Evolutionary conservation across 2,797 vertebrate species (phyloP).

Genomic region (Hipposideros larvatus): DNA sequence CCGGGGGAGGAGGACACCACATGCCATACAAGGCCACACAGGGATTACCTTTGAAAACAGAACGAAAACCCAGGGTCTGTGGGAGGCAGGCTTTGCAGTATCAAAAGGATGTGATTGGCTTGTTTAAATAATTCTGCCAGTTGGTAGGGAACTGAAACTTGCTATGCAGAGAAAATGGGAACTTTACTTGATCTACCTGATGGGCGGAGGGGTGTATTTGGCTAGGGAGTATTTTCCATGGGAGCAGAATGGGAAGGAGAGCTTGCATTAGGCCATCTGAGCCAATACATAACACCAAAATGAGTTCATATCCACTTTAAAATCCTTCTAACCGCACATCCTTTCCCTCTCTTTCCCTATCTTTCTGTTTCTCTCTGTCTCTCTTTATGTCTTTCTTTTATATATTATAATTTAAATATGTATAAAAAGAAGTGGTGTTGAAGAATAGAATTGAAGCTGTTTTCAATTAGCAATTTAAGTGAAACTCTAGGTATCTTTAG

Average conservation of each 20-base stretch:
- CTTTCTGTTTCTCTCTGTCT: not conserved
- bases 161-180: not conserved
- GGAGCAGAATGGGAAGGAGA: not conserved
- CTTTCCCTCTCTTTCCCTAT: not conserved
- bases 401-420: not conserved
- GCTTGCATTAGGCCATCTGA: not conserved
- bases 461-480: constrained; percentile 5
- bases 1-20: not conserved
- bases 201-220: accelerated
- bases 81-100: not conserved
- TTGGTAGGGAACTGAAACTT: not conserved
- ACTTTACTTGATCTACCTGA: not conserved
- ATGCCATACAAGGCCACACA: not conserved
- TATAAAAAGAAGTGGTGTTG: not conserved
- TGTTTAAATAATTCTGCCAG: not conserved
- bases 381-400: not conserved
- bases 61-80: not conserved
- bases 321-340: not conserved
- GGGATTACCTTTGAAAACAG: not conserved
- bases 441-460: not conserved
- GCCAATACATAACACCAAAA: not conserved
- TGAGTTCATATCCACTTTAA: not conserved
- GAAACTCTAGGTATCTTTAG: not conserved
- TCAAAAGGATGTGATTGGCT: not conserved
- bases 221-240: not conserved